These are phyloP conservation scores for Corythornis vintsioides DNA, from an alignment of 2,113 vertebrate species.

Conservation along the genomic window DNA sequence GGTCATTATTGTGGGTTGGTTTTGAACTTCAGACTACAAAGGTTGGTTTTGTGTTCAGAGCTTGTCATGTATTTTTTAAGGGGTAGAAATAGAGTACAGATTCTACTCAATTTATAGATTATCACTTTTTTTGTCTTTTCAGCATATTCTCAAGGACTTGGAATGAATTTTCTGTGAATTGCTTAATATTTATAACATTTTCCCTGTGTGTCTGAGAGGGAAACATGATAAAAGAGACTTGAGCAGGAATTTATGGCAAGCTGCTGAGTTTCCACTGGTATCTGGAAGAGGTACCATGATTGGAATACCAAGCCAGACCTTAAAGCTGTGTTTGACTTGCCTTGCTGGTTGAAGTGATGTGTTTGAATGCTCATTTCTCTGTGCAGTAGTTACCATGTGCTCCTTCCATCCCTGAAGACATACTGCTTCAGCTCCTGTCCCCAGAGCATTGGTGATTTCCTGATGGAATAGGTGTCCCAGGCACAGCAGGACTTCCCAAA, in stretches of 20 bases:
- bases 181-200: background rate
- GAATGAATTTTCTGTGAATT: background rate
- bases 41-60: background rate
- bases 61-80: conserved; percentile 1
- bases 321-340: background rate
- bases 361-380: background rate
- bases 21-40: background rate
- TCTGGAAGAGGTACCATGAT: background rate
- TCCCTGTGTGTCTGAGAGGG: background rate
- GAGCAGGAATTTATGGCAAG: background rate
- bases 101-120: background rate
- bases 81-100: background rate
- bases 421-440: background rate
- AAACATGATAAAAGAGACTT: background rate
- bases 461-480: background rate
- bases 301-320: background rate
- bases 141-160: background rate
- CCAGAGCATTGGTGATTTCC: background rate
- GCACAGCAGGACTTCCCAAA: background rate
- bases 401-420: background rate
- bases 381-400: background rate
- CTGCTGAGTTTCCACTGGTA: background rate
- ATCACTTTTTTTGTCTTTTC: background rate
- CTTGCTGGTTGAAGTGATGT: background rate
- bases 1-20: background rate